Evolutionary conservation across 1,140 invertebrate species (phyloP), one percentile per base, ranked within the genome.

Genomic region (Scaptomyza montana): DNA sequence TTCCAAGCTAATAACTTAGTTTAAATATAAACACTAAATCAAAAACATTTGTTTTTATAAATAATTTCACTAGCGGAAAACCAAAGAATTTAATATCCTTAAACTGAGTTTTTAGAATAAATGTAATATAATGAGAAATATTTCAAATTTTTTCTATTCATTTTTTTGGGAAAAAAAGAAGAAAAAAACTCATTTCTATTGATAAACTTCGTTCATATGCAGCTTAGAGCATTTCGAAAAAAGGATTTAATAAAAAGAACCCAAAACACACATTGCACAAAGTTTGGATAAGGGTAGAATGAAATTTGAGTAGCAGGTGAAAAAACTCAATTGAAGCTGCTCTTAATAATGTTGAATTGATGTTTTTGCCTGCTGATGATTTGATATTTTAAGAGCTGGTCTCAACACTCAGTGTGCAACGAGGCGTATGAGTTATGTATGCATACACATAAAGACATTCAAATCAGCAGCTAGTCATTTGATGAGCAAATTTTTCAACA

Each of bases 401-500:
- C 68, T 39, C 49, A 56, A 51, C 50, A 30, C 33, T 9, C 7
- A 16, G 49, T 47, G 64, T 62, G 65, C 75, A 82, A 50, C 80
- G 39, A 47, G 46, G 76, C 80, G 80, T 72, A 80, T 80, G 80
- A 69, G 51, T 49, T 73, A 80, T 72, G 79, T 72, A 6, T 33
- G 30, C 2, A 33, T 7, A 33, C 30, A 33, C 30, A 45, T 30
- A 43, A 39, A 13, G 19, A 59, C 55, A 47, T 49, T 69, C 45
- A 51, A 66, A 60, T 74, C 56, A 78, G 62, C 67, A 74, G 57
- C 33, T 55, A 75, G 46, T 69, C 19, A 57, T 63, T 75, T 65
- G 39, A n/a, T 49, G 10, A 54, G 61, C 39, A 78, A 78, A 61
- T 71, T 63, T 76, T 78, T 76, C 41, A 84, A 84, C 80, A 82